Evolutionary conservation across 2,797 vertebrate genomes (phyloP).

Genomic region (Psittacula derbiana): DNA sequence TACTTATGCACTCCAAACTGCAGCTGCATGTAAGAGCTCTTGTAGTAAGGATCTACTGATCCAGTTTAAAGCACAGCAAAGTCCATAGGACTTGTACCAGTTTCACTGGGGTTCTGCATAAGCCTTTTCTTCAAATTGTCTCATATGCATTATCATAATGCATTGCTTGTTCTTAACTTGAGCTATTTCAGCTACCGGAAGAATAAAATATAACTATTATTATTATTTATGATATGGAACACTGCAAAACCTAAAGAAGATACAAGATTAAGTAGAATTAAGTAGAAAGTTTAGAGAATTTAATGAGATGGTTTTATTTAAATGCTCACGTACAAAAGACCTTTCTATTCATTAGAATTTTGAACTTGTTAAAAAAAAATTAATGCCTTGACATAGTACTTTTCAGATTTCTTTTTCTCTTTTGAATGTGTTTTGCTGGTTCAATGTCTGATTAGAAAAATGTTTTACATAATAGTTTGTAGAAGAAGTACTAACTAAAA

Average conservation of each 20-base stretch:
- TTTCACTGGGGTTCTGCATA: background rate
- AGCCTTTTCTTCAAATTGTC: background rate
- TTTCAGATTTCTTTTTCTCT: background rate
- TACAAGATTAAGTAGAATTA: background rate
- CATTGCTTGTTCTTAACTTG: background rate
- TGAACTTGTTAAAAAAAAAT: background rate
- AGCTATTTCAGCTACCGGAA: background rate
- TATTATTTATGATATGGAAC: background rate
- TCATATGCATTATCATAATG: background rate
- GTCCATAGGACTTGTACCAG: background rate
- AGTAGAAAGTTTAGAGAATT: background rate
- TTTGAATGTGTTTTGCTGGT: background rate
- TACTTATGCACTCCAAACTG: background rate
- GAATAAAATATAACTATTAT: background rate
- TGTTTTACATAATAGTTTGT: background rate
- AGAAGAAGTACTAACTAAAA: slow-evolving; percentile 10
- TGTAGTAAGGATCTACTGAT: background rate
- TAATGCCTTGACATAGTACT: background rate
- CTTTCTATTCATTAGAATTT: background rate
- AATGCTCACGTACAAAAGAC: background rate
- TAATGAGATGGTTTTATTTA: background rate
- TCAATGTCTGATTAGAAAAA: background rate
- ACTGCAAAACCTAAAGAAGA: background rate
- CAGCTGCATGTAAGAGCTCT: background rate
- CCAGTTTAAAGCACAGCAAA: background rate